Evolutionary conservation across 2,888 invertebrate species (phyloP).

Genomic region (Drosophila fungiperda): DNA sequence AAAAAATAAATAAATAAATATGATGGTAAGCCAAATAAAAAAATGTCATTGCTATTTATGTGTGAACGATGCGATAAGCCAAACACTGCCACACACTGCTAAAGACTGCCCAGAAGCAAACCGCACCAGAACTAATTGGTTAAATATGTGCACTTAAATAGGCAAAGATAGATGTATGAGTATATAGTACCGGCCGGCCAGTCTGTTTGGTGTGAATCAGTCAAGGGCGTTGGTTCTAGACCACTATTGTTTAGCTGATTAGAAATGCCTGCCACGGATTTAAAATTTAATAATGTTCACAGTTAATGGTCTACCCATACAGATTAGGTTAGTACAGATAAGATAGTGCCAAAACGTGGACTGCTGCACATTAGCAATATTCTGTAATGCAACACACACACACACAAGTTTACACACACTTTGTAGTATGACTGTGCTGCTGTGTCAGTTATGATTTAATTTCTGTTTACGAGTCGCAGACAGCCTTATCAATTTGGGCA

Average conservation of each 20-base stretch:
- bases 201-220: slow-evolving; percentile 12
- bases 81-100: background rate
- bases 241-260: slow-evolving; percentile 37
- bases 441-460: slow-evolving; percentile 28
- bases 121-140: slow-evolving; percentile 48
- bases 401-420: background rate
- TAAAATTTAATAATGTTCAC: slow-evolving; percentile 40
- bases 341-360: slow-evolving; percentile 23
- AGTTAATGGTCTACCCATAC: slow-evolving; percentile 54
- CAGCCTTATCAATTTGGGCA: slow-evolving; percentile 51
- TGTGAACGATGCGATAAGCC: slow-evolving; percentile 30
- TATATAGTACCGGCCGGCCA: slow-evolving; percentile 1
- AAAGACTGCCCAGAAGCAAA: background rate
- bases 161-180: background rate
- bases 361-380: slow-evolving; percentile 21
- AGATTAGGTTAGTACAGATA: slow-evolving; percentile 54
- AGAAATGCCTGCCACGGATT: slow-evolving; percentile 26
- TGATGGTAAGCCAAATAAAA: background rate
- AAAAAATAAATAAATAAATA: background rate
- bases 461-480: slow-evolving; percentile 21
- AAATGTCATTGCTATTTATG: slow-evolving; percentile 35
- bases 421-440: background rate
- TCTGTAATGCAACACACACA: slow-evolving; percentile 1
- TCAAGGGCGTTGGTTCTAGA: slow-evolving; percentile 56
- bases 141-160: slow-evolving; percentile 45